A percentile compares a stretch with the other conserved stretches of the same genome.
Evolutionary conservation across 1,140 invertebrate genomes (phyloP).

Genomic region (Pachypsylla venusta): DNA sequence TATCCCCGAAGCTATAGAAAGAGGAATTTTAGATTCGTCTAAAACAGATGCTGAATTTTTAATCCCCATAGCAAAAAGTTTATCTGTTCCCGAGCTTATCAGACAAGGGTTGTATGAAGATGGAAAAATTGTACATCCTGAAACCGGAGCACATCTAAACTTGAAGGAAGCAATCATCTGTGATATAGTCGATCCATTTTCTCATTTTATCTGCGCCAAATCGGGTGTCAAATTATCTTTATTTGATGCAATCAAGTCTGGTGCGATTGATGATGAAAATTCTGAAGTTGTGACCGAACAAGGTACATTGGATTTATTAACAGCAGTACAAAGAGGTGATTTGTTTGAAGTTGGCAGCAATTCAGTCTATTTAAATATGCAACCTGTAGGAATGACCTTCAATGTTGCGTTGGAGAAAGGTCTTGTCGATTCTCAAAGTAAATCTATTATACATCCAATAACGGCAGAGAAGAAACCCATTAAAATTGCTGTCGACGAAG

Average conservation of each 20-base stretch:
- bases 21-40: slow-evolving; percentile 65
- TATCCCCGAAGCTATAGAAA: slow-evolving; percentile 67
- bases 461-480: slow-evolving; percentile 54
- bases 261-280: slow-evolving; percentile 55
- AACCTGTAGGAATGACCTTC: slow-evolving; percentile 55
- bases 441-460: slow-evolving; percentile 58
- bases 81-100: slow-evolving; percentile 65
- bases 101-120: slow-evolving; percentile 70
- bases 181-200: slow-evolving; percentile 68
- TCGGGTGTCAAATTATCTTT: slow-evolving; percentile 50
- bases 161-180: slow-evolving; percentile 70
- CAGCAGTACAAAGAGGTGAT: slow-evolving; percentile 45
- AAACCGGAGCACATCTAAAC: slow-evolving; percentile 57
- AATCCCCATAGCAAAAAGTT: slow-evolving; percentile 60
- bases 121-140: slow-evolving; percentile 76
- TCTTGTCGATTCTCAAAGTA: slow-evolving; percentile 51
- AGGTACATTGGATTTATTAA: slow-evolving; percentile 44
- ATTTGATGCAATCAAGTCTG: slow-evolving; percentile 59
- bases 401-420: slow-evolving; percentile 65
- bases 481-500: slow-evolving; percentile 56
- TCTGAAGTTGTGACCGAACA: slow-evolving; percentile 49
- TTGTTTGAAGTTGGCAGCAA: slow-evolving; percentile 34
- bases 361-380: slow-evolving; percentile 28
- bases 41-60: slow-evolving; percentile 54
- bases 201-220: slow-evolving; percentile 40